Evolutionary conservation across 2,888 invertebrate genomes (phyloP).

Genomic region (Ophion obscuratus): DNA sequence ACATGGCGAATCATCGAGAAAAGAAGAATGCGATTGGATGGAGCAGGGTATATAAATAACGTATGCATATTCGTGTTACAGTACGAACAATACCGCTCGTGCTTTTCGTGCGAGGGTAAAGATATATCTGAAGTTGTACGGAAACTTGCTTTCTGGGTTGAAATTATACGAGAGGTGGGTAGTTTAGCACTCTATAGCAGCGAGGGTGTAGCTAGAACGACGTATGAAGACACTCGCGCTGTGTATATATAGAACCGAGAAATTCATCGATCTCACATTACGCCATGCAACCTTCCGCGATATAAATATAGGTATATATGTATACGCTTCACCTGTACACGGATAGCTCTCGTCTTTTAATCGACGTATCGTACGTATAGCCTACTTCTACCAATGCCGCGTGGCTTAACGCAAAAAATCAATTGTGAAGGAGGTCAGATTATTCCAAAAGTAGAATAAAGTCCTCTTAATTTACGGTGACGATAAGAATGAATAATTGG

Average conservation of each 20-base stretch:
- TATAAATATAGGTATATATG: constrained; percentile 3
- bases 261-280: constrained; percentile 55
- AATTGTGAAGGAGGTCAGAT: constrained; percentile 2
- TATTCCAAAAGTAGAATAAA: constrained; percentile 30
- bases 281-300: constrained; percentile 52
- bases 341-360: constrained; percentile 40
- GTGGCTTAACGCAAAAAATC: constrained; percentile 5
- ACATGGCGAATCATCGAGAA: not conserved
- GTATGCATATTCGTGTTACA: constrained; percentile 1
- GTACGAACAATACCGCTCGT: constrained; percentile 25
- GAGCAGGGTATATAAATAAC: not conserved
- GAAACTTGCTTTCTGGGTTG: constrained; percentile 49
- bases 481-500: constrained; percentile 28
- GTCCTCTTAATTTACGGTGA: constrained; percentile 13
- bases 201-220: not conserved
- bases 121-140: constrained; percentile 34
- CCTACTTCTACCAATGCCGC: constrained; percentile 29
- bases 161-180: constrained; percentile 39
- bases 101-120: constrained; percentile 11
- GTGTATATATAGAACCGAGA: constrained; percentile 16
- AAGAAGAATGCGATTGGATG: not conserved
- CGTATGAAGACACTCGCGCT: constrained; percentile 57
- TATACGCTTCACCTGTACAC: constrained; percentile 10
- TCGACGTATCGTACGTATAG: constrained; percentile 36
- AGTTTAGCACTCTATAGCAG: constrained; percentile 42